phyloP scores from a whole-genome alignment of 1,140 invertebrate genomes.

The Pomacea maculata region DNA sequence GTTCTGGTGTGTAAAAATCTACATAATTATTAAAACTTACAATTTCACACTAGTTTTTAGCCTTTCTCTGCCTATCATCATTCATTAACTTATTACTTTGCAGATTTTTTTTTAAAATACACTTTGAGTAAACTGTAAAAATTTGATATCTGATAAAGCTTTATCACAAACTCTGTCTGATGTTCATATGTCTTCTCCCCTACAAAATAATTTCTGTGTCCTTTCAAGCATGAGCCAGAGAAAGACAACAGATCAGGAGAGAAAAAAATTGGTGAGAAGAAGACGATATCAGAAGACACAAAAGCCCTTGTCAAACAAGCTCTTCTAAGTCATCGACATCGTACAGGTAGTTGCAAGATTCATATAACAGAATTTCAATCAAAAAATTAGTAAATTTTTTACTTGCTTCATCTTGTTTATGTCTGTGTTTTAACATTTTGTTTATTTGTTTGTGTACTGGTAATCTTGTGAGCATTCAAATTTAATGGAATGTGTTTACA shows the following conservation, averaged over 20 bases:
- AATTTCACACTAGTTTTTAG: too few relatives aligned
- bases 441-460: slow-evolving; percentile 4
- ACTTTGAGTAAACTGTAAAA: not conserved
- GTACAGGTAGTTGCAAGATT: slow-evolving; percentile 37
- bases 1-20: too few relatives aligned
- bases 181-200: not conserved
- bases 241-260: slow-evolving; percentile 13
- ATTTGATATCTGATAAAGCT: not conserved
- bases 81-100: too few relatives aligned
- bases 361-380: not conserved
- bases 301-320: slow-evolving; percentile 59
- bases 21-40: too few relatives aligned
- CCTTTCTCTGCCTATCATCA: too few relatives aligned
- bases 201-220: not conserved
- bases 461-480: not conserved
- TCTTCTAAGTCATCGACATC: slow-evolving; percentile 48
- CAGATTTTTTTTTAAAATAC: not conserved
- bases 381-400: not conserved
- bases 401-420: not conserved
- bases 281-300: slow-evolving; percentile 56
- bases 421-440: not conserved
- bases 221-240: not conserved
- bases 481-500: too few relatives aligned
- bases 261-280: slow-evolving; percentile 17
- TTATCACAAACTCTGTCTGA: not conserved